Conservation (phyloP, 2,797 vertebrate genomes). For the Bradypodion pumilum region DNA sequence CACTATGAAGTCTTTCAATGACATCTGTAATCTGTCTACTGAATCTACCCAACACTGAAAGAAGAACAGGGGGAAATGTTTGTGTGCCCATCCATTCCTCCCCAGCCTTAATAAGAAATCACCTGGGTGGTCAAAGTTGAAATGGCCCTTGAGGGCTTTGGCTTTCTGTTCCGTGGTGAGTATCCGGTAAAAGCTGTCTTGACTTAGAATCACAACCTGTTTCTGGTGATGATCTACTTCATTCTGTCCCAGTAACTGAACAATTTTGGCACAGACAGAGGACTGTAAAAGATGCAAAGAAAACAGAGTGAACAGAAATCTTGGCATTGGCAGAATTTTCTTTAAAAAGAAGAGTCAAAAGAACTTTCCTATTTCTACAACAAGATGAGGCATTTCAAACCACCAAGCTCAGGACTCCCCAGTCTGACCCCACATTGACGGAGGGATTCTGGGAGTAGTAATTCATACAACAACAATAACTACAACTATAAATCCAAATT, state of each 20-base stretch:
- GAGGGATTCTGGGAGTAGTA: no score
- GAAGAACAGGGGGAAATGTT: neutral
- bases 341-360: neutral
- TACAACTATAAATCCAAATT: no score
- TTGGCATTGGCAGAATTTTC: accelerated
- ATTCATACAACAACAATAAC: no score
- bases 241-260: constrained; percentile 96
- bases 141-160: constrained; percentile 94
- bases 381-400: no score
- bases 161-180: constrained; percentile 94
- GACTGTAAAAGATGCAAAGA: constrained; percentile 77
- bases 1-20: neutral
- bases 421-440: no score
- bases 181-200: constrained; percentile 97
- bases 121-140: constrained; percentile 99
- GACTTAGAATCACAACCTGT: constrained; percentile 95
- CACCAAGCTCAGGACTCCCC: no score
- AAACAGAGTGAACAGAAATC: neutral
- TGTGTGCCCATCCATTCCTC: neutral
- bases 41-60: neutral
- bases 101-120: constrained; percentile 36
- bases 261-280: constrained; percentile 94
- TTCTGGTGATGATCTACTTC: constrained; percentile 94
- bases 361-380: no score
- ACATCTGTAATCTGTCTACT: neutral